Percentiles rank a stretch among this genome's conserved stretches.
These are phyloP conservation scores for Orgyia antiqua DNA, from an alignment of 2,888 invertebrate species.

Conservation along the genomic window DNA sequence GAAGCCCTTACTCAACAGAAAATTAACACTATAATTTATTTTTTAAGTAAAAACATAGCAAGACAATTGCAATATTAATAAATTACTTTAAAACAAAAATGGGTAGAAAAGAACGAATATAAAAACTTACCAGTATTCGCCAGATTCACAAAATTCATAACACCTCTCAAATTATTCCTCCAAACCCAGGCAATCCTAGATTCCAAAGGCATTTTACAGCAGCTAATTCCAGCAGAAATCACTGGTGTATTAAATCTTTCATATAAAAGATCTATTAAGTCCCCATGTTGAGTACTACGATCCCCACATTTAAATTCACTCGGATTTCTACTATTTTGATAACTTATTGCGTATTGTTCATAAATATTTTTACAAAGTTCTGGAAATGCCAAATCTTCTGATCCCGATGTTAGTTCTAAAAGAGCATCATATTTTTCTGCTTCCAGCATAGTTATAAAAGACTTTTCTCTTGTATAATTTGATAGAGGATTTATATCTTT, in stretches of 20 bases:
- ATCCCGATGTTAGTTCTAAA: conserved; percentile 86
- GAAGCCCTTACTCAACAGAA: too few species aligned
- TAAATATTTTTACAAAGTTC: conserved; percentile 57
- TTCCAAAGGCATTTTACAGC: conserved; percentile 89
- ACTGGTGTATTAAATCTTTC: conserved; percentile 82
- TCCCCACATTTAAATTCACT: conserved; percentile 46
- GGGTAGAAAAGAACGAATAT: too few species aligned
- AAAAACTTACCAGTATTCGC: conserved; percentile 79
- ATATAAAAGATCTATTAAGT: conserved; percentile 78
- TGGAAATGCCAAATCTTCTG: conserved; percentile 78
- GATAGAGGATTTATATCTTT: conserved; percentile 58
- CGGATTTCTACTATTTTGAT: conserved; percentile 58
- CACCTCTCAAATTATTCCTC: conserved; percentile 81
- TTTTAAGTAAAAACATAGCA: too few species aligned
- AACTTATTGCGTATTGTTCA: conserved; percentile 66
- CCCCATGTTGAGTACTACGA: conserved; percentile 49
- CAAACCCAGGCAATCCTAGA: conserved; percentile 83
- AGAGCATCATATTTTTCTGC: conserved; percentile 84
- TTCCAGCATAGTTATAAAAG: conserved; percentile 81
- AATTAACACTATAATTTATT: too few species aligned
- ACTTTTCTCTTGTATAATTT: conserved; percentile 72
- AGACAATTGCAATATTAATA: too few species aligned
- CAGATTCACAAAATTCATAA: conserved; percentile 80
- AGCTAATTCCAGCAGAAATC: conserved; percentile 85
- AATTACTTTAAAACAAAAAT: too few species aligned